Evolutionary conservation across 2,888 invertebrate genomes (phyloP).

Genomic region (Drosophila mettleri): DNA sequence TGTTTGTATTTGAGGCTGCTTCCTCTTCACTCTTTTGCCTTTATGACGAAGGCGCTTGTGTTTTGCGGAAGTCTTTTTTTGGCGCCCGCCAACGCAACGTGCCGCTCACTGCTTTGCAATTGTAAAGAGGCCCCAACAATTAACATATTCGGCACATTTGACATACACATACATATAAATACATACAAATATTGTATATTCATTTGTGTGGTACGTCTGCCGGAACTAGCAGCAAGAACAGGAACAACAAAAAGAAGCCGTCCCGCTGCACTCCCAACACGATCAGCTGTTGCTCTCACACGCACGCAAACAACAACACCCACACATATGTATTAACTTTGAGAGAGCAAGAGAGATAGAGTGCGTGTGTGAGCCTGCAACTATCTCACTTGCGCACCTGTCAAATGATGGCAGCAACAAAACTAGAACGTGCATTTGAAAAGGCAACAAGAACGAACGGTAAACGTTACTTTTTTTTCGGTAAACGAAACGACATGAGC

Average conservation of each 20-base stretch:
- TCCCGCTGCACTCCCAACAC: conserved; percentile 48
- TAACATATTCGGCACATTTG: conserved; percentile 24
- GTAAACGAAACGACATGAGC: conserved; percentile 51
- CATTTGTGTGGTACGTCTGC: conserved; percentile 17
- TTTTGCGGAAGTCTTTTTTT: conserved; percentile 64
- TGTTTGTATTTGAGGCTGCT: conserved; percentile 38
- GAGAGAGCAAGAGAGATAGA: conserved; percentile 11
- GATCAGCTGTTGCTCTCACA: conserved; percentile 72
- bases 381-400: conserved; percentile 56
- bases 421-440: conserved; percentile 61
- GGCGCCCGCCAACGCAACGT: conserved; percentile 74
- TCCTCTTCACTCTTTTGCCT: conserved; percentile 26
- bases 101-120: conserved; percentile 52
- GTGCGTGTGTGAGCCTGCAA: conserved; percentile 18
- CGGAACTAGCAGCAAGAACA: conserved; percentile 39
- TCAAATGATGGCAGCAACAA: conserved; percentile 34
- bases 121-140: conserved; percentile 28
- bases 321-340: conserved; percentile 12
- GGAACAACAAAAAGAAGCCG: conserved; percentile 48
- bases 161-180: neutral
- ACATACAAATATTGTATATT: conserved; percentile 6
- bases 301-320: conserved; percentile 54
- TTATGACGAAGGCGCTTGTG: conserved; percentile 51
- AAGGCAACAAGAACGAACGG: conserved; percentile 50
- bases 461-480: conserved; percentile 46